A percentile compares a stretch with the other conserved stretches of the same genome.
These are phyloP conservation scores for Cataglyphis albicans DNA, from an alignment of 2,888 invertebrate species.

Conservation along the genomic window DNA sequence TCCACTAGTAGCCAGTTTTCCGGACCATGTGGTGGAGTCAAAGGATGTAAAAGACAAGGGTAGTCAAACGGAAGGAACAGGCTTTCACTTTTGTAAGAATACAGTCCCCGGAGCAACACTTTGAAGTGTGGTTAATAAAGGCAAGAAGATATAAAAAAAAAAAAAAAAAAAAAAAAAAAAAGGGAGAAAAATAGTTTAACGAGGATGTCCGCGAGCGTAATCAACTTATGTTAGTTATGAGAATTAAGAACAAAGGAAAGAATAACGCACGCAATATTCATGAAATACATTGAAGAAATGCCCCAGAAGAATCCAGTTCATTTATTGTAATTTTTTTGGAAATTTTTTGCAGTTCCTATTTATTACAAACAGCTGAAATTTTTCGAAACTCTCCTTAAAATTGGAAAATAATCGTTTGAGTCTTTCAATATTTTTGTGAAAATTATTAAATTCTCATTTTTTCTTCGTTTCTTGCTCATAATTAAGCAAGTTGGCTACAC, in stretches of 20 bases:
- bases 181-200: neutral
- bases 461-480: too few species aligned
- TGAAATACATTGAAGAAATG: neutral
- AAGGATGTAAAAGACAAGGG: conserved; percentile 1
- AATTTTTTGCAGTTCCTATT: neutral
- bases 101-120: neutral
- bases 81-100: conserved; percentile 5
- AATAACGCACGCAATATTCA: neutral
- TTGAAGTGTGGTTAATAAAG: neutral
- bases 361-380: neutral
- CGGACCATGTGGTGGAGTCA: neutral
- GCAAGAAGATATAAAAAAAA: neutral
- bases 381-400: neutral
- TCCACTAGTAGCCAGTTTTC: neutral
- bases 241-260: neutral
- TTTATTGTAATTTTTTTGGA: too few species aligned
- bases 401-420: neutral
- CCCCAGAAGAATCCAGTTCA: neutral
- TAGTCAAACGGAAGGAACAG: conserved; percentile 4
- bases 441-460: neutral
- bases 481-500: too few species aligned
- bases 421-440: neutral
- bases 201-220: neutral
- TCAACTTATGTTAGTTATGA: neutral
- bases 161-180: neutral